Percentiles rank a stretch among this genome's conserved stretches.
Evolutionary conservation across 2,113 vertebrate genomes (phyloP).

Genomic region (Sander vitreus): DNA sequence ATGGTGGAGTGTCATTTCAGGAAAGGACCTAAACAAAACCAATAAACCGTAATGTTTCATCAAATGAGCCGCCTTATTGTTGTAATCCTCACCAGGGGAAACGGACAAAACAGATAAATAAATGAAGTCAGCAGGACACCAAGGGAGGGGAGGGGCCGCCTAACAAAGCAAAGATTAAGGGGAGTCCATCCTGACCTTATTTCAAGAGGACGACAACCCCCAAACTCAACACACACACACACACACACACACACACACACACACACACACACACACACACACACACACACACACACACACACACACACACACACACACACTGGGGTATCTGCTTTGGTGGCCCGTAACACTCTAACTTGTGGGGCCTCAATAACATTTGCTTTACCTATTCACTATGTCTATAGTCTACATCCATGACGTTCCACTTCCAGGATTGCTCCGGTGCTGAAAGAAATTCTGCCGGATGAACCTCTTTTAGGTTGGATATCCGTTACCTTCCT

Average conservation of each 20-base stretch:
- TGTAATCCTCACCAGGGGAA: constrained; percentile 44
- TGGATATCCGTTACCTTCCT: no score
- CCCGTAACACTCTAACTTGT: neutral
- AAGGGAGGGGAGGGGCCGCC: constrained; percentile 52
- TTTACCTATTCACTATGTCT: neutral
- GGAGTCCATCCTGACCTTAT: constrained; percentile 65
- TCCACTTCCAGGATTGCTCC: no score
- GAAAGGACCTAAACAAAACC: constrained; percentile 1
- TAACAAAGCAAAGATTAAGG: constrained; percentile 80
- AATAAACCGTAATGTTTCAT: neutral
- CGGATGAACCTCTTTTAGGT: no score
- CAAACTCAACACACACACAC: neutral
- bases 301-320: constrained; percentile 29
- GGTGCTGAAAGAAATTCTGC: no score
- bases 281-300: constrained; percentile 13
- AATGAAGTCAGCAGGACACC: constrained; percentile 45
- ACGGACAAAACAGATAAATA: constrained; percentile 43
- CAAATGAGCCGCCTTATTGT: constrained; percentile 17
- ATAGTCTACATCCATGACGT: no score
- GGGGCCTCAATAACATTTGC: neutral
- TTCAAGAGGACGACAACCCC: constrained; percentile 29
- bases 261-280: constrained; percentile 28
- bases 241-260: constrained; percentile 36
- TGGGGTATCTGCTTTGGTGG: constrained; percentile 9
- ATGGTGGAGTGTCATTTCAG: neutral